Evolutionary conservation across 2,888 invertebrate genomes (phyloP), one percentile per base, ranked within the genome.

Genomic region (Trissoscelio sp.): DNA sequence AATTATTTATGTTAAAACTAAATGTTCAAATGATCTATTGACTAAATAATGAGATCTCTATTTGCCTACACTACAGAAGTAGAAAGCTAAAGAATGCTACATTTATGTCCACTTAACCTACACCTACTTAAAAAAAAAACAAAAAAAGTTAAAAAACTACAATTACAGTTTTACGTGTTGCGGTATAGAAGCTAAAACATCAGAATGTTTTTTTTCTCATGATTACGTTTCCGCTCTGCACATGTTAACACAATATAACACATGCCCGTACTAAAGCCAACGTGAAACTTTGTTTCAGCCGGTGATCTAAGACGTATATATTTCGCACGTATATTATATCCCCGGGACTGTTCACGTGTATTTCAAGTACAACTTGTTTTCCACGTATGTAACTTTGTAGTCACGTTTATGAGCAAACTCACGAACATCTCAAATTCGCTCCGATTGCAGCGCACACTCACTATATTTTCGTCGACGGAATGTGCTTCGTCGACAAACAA

Each of bases 401-500:
- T 80, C 69, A 69, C 80, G 74, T 74, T 80, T 69, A 74, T 57
- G 62, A 80, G 74, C 69, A 69, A 74, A 78, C 70, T 78, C 77
- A 57, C 34, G 48, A 72, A 64, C 78, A 78, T 78, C 78, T 78
- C 64, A 46, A 78, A 70, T 78, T 60, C 22, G 53, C 78, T 16
- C 64, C 58, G 70, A 78, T 79, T 66, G 12, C 66, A 48, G 48
- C 31, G 16, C 18, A 7, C 18, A 3, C 28, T 42, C 53, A 44
- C 51, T 67, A 60, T 53, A 77, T 44, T 67, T 67, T 67, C 60
- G 20, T 11, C 42, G 22, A 9, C 28, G 12, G 51, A 77, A 51
- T 53, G 64, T 28, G 24, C 16, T 60, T 60, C 18, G 62, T 4
- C 20, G 53, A 69, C 60, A 67, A 75, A 60, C n/a, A n/a, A n/a